Percentiles rank a stretch among this genome's conserved stretches.
These are phyloP conservation scores for Lydus trimaculatus DNA, from an alignment of 2,888 invertebrate genomes.

Conservation along the genomic window DNA sequence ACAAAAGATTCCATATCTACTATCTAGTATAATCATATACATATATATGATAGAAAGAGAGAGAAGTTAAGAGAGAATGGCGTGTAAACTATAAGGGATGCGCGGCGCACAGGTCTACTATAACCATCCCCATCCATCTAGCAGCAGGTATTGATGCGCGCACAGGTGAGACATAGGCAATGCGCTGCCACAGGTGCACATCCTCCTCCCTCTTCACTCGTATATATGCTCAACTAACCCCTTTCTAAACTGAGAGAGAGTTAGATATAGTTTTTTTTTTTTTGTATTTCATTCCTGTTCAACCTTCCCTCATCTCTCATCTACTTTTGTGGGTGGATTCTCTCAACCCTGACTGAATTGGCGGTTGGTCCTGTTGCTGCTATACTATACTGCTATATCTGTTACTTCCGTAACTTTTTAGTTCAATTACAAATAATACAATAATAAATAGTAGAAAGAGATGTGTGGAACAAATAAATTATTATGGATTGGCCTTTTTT, in stretches of 20 bases:
- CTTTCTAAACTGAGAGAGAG: slow-evolving; percentile 13
- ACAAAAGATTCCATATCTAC: background rate
- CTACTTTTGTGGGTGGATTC: slow-evolving; percentile 19
- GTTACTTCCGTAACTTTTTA: slow-evolving; percentile 3
- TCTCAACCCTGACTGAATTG: background rate
- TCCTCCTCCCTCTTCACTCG: background rate
- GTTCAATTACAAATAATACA: background rate
- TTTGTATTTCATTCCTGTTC: slow-evolving; percentile 12
- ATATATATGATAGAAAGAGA: background rate
- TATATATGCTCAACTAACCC: slow-evolving; percentile 27
- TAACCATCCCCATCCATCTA: background rate
- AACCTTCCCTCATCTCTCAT: slow-evolving; percentile 10
- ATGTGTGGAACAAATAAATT: background rate
- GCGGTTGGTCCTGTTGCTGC: slow-evolving; percentile 12
- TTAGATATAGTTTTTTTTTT: background rate
- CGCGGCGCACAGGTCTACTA: slow-evolving; percentile 28
- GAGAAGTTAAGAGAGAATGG: background rate
- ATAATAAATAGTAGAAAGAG: background rate
- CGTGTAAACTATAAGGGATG: slow-evolving; percentile 16
- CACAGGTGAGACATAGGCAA: slow-evolving; percentile 30
- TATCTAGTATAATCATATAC: background rate
- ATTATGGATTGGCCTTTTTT: background rate
- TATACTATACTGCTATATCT: background rate
- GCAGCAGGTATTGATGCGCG: slow-evolving; percentile 33
- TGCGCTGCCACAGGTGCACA: slow-evolving; percentile 34